These are phyloP conservation scores for Torymus texanus DNA, from an alignment of 2,888 invertebrate genomes.

Conservation along the genomic window DNA sequence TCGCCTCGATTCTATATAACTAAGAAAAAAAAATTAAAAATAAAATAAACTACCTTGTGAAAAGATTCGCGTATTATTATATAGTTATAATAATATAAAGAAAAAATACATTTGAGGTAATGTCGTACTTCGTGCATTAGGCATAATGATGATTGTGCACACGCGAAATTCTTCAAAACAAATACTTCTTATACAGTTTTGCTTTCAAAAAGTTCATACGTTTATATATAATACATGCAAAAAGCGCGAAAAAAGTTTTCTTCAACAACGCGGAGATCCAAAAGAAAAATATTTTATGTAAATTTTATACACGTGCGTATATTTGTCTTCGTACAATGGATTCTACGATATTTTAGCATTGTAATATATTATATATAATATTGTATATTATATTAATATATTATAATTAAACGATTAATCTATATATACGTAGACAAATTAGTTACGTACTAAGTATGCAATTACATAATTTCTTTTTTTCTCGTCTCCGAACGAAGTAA, in stretches of 20 bases:
- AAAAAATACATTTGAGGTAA: conserved; percentile 35
- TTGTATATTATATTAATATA: conserved; percentile 31
- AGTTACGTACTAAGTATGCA: conserved; percentile 12
- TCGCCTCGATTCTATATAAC: conserved; percentile 47
- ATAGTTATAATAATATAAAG: conserved; percentile 39
- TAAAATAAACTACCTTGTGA: conserved; percentile 43
- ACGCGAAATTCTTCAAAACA: conserved; percentile 32
- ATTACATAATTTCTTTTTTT: conserved; percentile 31
- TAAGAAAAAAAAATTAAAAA: conserved; percentile 26
- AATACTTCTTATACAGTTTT: conserved; percentile 44
- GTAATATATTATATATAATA: conserved; percentile 19
- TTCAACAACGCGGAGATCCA: conserved; percentile 11
- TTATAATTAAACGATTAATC: conserved; percentile 16
- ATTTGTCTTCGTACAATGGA: conserved; percentile 29
- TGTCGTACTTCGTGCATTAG: conserved; percentile 44
- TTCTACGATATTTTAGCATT: conserved; percentile 28
- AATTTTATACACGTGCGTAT: conserved; percentile 10
- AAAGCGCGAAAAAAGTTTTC: conserved; percentile 48
- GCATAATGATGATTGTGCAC: conserved; percentile 48
- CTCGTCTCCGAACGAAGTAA: conserved; percentile 10
- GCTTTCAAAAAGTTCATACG: conserved; percentile 47
- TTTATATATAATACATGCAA: conserved; percentile 50
- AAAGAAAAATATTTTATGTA: conserved; percentile 25
- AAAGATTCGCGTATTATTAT: conserved; percentile 50
- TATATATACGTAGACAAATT: conserved; percentile 39